Evolutionary conservation across 2,113 vertebrate genomes (phyloP).

Genomic region (Zapornia atra): DNA sequence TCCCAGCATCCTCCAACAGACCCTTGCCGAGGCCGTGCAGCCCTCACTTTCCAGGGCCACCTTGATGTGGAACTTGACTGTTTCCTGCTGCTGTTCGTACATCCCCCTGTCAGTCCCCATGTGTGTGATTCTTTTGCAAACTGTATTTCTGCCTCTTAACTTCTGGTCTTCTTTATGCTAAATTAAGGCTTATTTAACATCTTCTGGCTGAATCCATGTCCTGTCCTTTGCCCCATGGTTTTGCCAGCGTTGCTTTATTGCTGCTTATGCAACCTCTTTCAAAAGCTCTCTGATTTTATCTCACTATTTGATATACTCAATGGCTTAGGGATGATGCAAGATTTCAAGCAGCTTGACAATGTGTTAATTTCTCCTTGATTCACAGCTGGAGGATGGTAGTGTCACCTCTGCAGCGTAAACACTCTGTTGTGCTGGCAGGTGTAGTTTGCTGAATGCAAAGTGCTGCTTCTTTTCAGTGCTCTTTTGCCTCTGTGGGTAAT

Average conservation of each 20-base stretch:
- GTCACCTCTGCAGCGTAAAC: not conserved
- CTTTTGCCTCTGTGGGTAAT: not conserved
- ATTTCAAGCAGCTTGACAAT: not conserved
- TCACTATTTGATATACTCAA: conserved; percentile 16
- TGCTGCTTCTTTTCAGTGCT: not conserved
- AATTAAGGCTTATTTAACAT: not conserved
- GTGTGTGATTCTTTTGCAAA: not conserved
- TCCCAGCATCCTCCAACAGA: not conserved
- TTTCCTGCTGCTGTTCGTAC: not conserved
- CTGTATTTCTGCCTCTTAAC: not conserved
- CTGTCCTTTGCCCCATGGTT: not conserved
- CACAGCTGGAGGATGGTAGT: not conserved
- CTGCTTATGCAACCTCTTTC: conserved; percentile 52
- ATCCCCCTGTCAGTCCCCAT: not conserved
- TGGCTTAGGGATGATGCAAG: conserved; percentile 40
- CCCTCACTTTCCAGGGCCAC: not conserved
- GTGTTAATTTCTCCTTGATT: not conserved
- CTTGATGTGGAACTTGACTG: not conserved
- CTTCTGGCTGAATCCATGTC: not conserved
- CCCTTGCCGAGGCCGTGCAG: not conserved
- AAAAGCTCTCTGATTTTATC: conserved; percentile 56
- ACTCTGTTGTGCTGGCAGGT: not conserved
- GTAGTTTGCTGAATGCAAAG: not conserved
- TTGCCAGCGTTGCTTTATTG: not conserved
- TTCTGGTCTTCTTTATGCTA: not conserved